These are phyloP conservation scores for Dioctria rufipes DNA, from an alignment of 2,888 invertebrate genomes.

Conservation along the genomic window DNA sequence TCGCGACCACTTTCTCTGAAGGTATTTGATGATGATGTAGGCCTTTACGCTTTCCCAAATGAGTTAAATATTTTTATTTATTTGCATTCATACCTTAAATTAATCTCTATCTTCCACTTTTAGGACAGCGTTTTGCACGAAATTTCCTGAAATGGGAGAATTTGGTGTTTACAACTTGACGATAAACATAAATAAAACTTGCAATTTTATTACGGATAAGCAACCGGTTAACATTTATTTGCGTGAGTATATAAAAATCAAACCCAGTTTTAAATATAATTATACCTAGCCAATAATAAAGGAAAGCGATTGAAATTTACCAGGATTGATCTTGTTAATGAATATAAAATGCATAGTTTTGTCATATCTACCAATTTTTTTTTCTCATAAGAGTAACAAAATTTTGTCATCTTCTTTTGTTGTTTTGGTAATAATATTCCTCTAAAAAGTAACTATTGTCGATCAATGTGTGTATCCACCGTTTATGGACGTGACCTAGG, in stretches of 20 bases:
- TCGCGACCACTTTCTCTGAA: conserved; percentile 74
- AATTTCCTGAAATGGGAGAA: conserved; percentile 75
- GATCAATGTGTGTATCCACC: too few relatives aligned
- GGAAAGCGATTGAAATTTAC: too few relatives aligned
- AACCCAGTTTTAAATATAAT: conserved; percentile 61
- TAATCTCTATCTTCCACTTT: not conserved
- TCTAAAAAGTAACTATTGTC: not conserved
- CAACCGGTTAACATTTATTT: conserved; percentile 81
- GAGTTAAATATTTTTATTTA: conserved; percentile 62
- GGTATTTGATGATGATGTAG: conserved; percentile 72
- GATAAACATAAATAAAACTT: conserved; percentile 72
- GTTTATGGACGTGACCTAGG: too few relatives aligned
- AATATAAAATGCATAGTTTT: too few relatives aligned
- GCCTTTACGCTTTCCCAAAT: conserved; percentile 71
- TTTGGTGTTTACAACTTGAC: conserved; percentile 82
- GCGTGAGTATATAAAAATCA: conserved; percentile 74
- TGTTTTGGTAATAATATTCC: not conserved
- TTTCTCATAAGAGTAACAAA: too few relatives aligned
- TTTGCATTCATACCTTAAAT: not conserved
- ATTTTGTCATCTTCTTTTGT: not conserved
- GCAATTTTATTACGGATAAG: conserved; percentile 74
- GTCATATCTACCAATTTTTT: too few relatives aligned
- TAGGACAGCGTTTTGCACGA: conserved; percentile 76
- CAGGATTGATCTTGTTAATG: too few relatives aligned
- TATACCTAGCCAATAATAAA: not conserved